A percentile compares a stretch with the other conserved stretches of the same genome.
Conservation (phyloP, 1,140 invertebrate genomes). For the Drosophila sp. region DNA sequence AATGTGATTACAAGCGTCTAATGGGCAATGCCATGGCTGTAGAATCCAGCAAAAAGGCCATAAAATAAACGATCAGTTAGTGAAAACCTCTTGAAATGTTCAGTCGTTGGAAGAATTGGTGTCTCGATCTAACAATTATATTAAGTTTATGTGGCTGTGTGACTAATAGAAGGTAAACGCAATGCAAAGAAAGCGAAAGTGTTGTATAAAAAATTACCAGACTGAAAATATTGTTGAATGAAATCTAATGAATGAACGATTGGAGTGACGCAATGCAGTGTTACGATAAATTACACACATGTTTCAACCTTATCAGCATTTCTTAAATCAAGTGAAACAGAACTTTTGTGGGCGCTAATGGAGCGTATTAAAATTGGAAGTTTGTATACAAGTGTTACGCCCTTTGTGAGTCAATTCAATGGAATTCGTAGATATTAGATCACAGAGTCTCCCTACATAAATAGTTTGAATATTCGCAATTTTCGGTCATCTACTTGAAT, state of each 20-base stretch:
- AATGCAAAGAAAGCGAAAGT: not conserved
- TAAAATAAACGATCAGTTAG: constrained; percentile 35
- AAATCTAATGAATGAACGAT: not conserved
- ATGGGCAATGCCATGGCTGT: constrained; percentile 42
- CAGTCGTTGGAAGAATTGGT: constrained; percentile 5
- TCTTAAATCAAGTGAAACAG: not conserved
- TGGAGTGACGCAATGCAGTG: not conserved
- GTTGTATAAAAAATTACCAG: not conserved
- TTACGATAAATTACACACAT: not conserved
- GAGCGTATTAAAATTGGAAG: not conserved
- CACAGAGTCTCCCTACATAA: too few species aligned
- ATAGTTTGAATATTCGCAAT: too few species aligned
- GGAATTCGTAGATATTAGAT: too few species aligned
- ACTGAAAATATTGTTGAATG: too few species aligned
- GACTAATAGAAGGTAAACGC: not conserved
- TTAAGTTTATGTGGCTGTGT: not conserved
- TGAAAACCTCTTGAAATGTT: not conserved
- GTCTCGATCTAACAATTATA: not conserved
- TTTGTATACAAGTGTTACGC: not conserved
- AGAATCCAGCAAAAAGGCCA: constrained; percentile 26
- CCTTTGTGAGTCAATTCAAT: too few species aligned
- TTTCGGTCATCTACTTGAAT: too few species aligned
- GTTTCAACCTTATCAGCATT: not conserved
- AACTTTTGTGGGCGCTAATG: not conserved
- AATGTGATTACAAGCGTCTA: constrained; percentile 54